phyloP scores from a whole-genome alignment of 1,140 invertebrate genomes.

The Neotoxoptera formosana region DNA sequence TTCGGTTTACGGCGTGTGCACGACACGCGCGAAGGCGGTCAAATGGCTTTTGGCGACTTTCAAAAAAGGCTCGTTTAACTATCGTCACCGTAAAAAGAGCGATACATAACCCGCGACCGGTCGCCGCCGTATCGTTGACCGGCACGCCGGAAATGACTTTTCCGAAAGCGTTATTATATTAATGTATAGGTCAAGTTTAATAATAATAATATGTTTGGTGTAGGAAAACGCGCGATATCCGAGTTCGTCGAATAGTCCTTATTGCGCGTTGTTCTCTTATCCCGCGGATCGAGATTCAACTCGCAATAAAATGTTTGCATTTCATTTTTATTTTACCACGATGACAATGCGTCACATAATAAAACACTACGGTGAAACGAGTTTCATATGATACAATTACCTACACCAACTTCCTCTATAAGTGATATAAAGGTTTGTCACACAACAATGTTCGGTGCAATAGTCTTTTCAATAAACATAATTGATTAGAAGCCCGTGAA shows the following conservation, averaged over 20 bases:
- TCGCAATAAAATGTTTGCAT: background rate
- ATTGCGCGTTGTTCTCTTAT: background rate
- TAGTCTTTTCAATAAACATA: too few species aligned
- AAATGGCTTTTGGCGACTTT: background rate
- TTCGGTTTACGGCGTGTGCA: background rate
- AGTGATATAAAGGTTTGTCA: background rate
- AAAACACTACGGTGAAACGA: too few species aligned
- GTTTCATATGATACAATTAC: background rate
- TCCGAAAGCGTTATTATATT: background rate
- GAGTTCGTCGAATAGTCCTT: background rate
- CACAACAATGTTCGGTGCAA: too few species aligned
- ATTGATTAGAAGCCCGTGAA: too few species aligned
- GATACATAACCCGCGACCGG: background rate
- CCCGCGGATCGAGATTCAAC: background rate
- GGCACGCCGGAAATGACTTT: background rate
- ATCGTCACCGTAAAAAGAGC: background rate
- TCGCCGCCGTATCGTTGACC: background rate
- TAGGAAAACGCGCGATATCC: background rate
- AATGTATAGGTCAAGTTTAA: background rate
- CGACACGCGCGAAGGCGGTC: background rate
- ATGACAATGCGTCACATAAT: background rate
- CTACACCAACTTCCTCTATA: background rate
- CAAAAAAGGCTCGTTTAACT: background rate
- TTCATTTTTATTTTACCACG: background rate
- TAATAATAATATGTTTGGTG: background rate